Percentiles rank a stretch among this genome's conserved stretches.
Conservation (phyloP, 2,888 invertebrate species). For the Orchesellides sinensis region DNA sequence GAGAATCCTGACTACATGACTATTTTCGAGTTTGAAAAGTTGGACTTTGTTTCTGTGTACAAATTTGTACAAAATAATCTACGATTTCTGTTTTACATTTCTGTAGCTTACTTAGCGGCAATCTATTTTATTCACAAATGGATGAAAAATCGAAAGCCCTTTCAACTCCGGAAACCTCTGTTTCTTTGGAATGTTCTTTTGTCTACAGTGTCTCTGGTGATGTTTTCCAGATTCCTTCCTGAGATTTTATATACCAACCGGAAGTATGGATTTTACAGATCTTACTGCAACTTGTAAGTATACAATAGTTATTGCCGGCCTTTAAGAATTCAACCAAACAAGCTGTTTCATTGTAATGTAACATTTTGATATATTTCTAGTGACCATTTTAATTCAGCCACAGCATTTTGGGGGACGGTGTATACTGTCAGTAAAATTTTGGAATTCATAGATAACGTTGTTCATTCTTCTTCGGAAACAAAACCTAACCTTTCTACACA, state of each 20-base stretch:
- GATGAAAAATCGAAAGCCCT: constrained; percentile 5
- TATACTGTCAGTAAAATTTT: no score
- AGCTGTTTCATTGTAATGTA: no score
- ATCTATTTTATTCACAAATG: not conserved
- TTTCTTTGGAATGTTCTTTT: no score
- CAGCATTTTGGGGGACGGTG: no score
- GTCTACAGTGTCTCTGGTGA: constrained; percentile 35
- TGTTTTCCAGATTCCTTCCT: constrained; percentile 37
- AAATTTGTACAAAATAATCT: not conserved
- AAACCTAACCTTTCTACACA: no score
- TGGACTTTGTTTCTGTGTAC: not conserved
- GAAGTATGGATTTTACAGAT: constrained; percentile 46
- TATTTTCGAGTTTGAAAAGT: constrained; percentile 1
- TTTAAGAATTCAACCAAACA: constrained; percentile 1
- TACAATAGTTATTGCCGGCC: constrained; percentile 19
- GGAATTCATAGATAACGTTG: no score
- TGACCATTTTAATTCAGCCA: no score
- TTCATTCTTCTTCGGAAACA: no score
- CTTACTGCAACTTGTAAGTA: constrained; percentile 41
- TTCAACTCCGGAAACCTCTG: constrained; percentile 10
- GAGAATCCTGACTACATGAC: not conserved
- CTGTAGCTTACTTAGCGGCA: not conserved
- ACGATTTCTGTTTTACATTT: not conserved
- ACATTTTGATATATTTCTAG: not conserved
- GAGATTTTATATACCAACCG: constrained; percentile 26